Conservation (phyloP, 2,797 vertebrate genomes). For the Lepilemur septentrionalis region DNA sequence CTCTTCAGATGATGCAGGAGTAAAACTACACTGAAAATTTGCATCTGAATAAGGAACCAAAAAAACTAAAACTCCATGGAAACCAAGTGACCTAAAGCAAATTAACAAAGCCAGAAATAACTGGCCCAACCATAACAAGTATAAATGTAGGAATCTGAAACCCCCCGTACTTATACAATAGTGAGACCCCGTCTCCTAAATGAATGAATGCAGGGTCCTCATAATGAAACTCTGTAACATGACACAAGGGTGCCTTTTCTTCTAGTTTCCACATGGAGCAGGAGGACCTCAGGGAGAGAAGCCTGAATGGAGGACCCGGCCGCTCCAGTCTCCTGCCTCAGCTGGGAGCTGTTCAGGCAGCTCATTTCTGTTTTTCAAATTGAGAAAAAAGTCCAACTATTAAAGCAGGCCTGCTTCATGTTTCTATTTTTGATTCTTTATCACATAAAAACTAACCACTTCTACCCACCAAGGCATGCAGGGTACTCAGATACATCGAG, state of each 20-base stretch:
- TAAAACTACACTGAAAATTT: neutral
- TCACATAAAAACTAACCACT: neutral
- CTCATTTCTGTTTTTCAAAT: neutral
- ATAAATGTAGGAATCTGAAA: neutral
- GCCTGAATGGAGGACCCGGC: neutral
- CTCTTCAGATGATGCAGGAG: neutral
- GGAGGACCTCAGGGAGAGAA: neutral
- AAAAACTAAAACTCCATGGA: constrained; percentile 1
- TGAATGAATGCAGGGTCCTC: neutral
- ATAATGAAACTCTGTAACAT: neutral
- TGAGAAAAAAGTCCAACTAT: neutral
- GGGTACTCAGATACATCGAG: neutral
- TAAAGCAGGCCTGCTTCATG: neutral
- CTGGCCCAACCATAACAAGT: neutral
- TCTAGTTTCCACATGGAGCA: rapidly evolving
- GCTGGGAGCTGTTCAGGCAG: neutral
- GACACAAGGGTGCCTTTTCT: neutral
- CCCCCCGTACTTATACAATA: neutral
- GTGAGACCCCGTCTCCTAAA: neutral
- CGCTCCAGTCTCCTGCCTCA: neutral
- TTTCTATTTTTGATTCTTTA: neutral
- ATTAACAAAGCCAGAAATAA: constrained; percentile 8
- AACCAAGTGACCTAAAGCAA: neutral
- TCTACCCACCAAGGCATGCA: neutral
- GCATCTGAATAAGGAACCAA: neutral